Evolutionary conservation across 2,888 invertebrate species (phyloP).

Genomic region (Plagodis dolabraria): DNA sequence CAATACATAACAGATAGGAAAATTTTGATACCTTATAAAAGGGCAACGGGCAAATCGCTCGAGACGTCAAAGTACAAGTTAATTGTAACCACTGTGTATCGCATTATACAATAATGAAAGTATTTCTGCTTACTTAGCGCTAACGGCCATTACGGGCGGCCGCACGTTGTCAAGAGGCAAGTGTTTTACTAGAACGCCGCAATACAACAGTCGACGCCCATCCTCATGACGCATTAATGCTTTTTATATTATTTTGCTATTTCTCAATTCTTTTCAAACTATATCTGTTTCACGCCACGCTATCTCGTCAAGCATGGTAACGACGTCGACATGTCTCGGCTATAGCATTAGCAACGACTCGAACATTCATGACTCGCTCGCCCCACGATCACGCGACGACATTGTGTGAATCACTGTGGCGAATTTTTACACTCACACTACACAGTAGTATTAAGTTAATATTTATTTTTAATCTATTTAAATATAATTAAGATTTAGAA

Average conservation of each 20-base stretch:
- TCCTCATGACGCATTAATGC: slow-evolving; percentile 84
- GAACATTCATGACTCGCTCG: slow-evolving; percentile 46
- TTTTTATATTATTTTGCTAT: slow-evolving; percentile 77
- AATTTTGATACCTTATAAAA: slow-evolving; percentile 5
- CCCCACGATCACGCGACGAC: slow-evolving; percentile 60
- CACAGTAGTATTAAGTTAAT: slow-evolving; percentile 53
- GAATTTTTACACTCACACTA: slow-evolving; percentile 44
- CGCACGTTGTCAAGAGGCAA: slow-evolving; percentile 85
- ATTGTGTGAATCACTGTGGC: slow-evolving; percentile 57
- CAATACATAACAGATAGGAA: slow-evolving; percentile 31
- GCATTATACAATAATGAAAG: slow-evolving; percentile 53
- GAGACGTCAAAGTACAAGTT: not conserved
- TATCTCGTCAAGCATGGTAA: slow-evolving; percentile 57
- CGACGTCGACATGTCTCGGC: slow-evolving; percentile 59
- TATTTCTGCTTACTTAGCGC: slow-evolving; percentile 79
- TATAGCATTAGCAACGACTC: slow-evolving; percentile 40
- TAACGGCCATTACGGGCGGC: slow-evolving; percentile 84
- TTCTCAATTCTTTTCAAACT: slow-evolving; percentile 66
- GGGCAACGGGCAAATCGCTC: slow-evolving; percentile 2
- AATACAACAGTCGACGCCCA: slow-evolving; percentile 78
- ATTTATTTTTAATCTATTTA: slow-evolving; percentile 43
- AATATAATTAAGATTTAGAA: slow-evolving; percentile 59
- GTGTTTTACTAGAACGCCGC: slow-evolving; percentile 83
- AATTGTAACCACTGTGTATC: slow-evolving; percentile 15
- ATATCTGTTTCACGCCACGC: slow-evolving; percentile 60